These are phyloP conservation scores for Druon quercuslanigerum DNA, from an alignment of 1,140 invertebrate species.

Conservation along the genomic window DNA sequence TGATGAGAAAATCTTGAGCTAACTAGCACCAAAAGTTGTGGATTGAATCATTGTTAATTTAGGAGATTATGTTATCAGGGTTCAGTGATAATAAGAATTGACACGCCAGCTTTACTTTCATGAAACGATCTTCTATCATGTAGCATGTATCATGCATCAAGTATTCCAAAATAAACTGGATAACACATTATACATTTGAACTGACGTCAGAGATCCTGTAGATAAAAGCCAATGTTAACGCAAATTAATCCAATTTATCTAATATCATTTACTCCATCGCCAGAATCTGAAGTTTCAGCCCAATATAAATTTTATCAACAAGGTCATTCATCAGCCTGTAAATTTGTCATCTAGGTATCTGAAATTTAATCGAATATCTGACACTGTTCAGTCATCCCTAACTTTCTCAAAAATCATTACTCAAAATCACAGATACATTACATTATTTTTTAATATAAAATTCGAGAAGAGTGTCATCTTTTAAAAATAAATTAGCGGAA, in stretches of 20 bases:
- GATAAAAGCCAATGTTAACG: not conserved
- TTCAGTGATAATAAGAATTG: constrained; percentile 3
- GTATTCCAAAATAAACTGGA: constrained; percentile 16
- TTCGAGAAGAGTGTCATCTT: not conserved
- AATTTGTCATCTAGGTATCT: no score
- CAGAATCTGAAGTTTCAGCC: not conserved
- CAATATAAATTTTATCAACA: no score
- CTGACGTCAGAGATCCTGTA: constrained; percentile 8
- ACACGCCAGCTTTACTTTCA: not conserved
- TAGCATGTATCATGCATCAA: not conserved
- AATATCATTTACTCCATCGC: not conserved
- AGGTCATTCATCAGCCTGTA: no score
- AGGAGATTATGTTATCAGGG: constrained; percentile 11
- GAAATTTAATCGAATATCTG: no score
- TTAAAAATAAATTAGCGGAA: constrained; percentile 21
- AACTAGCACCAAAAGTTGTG: not conserved
- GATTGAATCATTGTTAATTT: constrained; percentile 13
- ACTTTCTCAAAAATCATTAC: no score
- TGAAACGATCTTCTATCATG: constrained; percentile 9
- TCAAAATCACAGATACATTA: no score
- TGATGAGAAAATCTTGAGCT: not conserved
- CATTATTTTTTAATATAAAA: no score
- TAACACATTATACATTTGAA: not conserved
- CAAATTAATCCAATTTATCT: not conserved
- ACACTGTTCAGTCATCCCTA: no score